Evolutionary conservation across 1,140 invertebrate genomes (phyloP).

Genomic region (Drosophila dunni): DNA sequence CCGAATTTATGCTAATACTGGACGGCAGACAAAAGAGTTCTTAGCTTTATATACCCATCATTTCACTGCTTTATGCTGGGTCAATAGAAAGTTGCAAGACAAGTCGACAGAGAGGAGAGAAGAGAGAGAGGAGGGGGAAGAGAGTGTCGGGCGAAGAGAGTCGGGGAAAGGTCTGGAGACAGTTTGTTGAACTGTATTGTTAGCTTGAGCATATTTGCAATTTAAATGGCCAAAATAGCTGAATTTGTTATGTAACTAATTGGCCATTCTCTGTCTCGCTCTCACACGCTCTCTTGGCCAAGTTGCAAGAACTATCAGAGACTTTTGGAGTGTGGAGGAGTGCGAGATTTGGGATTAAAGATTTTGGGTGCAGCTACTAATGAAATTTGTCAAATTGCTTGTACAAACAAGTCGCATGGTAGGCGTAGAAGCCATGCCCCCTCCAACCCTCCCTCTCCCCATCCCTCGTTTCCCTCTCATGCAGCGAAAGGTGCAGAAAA

Average conservation of each 20-base stretch:
- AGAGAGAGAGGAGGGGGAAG: too few relatives aligned
- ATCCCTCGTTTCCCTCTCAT: too few relatives aligned
- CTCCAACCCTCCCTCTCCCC: too few relatives aligned
- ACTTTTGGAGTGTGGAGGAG: slow-evolving; percentile 34
- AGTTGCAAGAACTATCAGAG: not conserved
- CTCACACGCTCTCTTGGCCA: not conserved
- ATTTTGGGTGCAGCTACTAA: slow-evolving; percentile 61
- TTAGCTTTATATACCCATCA: slow-evolving; percentile 67
- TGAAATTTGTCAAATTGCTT: slow-evolving; percentile 77
- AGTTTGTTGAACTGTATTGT: slow-evolving; percentile 66
- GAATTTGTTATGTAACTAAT: slow-evolving; percentile 45
- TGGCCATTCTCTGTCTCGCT: slow-evolving; percentile 22
- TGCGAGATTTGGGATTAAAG: slow-evolving; percentile 6
- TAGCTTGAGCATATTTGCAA: slow-evolving; percentile 65
- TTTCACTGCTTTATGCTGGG: slow-evolving; percentile 47
- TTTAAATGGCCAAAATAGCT: slow-evolving; percentile 49
- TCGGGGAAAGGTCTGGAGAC: not conserved
- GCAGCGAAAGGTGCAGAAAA: slow-evolving; percentile 72
- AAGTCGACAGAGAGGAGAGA: slow-evolving; percentile 4
- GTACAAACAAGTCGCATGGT: slow-evolving; percentile 40
- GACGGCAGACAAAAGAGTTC: slow-evolving; percentile 54
- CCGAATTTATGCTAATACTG: slow-evolving; percentile 73
- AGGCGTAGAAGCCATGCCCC: slow-evolving; percentile 29
- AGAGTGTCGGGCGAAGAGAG: not conserved
- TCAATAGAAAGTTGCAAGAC: slow-evolving; percentile 73